Evolutionary conservation across 2,113 vertebrate genomes (phyloP).

Genomic region (Sakesphorus luctuosus): DNA sequence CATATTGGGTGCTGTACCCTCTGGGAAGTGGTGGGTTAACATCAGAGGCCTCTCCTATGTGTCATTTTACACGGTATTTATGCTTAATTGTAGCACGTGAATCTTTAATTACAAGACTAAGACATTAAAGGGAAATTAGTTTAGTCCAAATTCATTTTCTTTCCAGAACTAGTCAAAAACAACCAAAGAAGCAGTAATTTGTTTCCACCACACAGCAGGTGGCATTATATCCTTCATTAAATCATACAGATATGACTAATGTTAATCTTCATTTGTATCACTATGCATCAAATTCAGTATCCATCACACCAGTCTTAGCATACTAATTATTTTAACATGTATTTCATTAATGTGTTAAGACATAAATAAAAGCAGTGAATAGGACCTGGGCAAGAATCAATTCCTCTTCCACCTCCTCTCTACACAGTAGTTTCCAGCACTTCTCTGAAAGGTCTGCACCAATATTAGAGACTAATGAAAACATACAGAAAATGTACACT

Average conservation of each 20-base stretch:
- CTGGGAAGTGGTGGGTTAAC: neutral
- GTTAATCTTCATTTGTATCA: slow-evolving; percentile 37
- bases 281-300: slow-evolving; percentile 21
- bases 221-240: slow-evolving; percentile 56
- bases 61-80: neutral
- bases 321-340: slow-evolving; percentile 4
- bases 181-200: slow-evolving; percentile 27
- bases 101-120: slow-evolving; percentile 8
- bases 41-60: neutral
- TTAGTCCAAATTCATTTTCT: slow-evolving; percentile 20
- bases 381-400: neutral
- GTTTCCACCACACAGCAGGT: slow-evolving; percentile 48
- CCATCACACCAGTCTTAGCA: neutral
- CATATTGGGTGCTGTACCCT: neutral
- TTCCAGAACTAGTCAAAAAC: slow-evolving; percentile 46
- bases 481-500: neutral
- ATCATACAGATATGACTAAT: slow-evolving; percentile 38
- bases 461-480: neutral
- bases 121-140: slow-evolving; percentile 23
- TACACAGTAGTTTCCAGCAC: neutral
- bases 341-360: neutral
- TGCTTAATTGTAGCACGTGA: neutral
- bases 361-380: neutral
- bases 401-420: neutral
- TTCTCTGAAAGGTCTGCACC: neutral